A percentile compares a stretch with the other conserved stretches of the same genome.
Conservation (phyloP, 2,113 vertebrate genomes). For the Sturnus vulgaris region DNA sequence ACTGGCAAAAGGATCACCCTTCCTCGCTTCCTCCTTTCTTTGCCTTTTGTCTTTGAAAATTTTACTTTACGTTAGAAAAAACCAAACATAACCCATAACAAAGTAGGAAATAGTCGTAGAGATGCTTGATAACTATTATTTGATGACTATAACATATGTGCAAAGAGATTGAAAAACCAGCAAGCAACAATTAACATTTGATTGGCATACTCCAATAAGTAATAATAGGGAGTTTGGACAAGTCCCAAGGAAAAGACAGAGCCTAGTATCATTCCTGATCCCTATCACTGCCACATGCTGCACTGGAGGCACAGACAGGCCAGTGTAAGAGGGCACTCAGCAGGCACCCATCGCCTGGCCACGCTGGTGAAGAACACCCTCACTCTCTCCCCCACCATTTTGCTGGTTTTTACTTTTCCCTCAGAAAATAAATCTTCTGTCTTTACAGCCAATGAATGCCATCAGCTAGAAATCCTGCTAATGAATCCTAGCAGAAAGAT, state of each 20-base stretch:
- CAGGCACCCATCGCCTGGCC: not conserved
- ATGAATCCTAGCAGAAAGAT: not conserved
- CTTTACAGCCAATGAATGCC: not conserved
- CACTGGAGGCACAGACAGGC: not conserved
- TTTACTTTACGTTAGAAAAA: not conserved
- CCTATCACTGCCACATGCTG: not conserved
- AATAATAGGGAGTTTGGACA: not conserved
- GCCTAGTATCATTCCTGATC: not conserved
- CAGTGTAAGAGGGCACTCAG: not conserved
- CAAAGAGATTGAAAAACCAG: not conserved
- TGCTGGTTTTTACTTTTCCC: not conserved
- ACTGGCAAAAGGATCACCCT: not conserved
- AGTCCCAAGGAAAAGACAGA: not conserved
- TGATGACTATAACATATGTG: no score
- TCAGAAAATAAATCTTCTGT: not conserved
- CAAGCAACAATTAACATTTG: not conserved
- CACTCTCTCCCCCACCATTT: not conserved
- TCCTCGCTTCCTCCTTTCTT: not conserved
- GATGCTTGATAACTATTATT: not conserved
- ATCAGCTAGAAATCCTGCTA: not conserved
- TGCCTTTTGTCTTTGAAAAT: not conserved
- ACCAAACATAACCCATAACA: not conserved
- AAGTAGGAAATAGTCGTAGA: not conserved
- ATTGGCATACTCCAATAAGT: not conserved
- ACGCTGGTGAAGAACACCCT: fast-evolving